Evolutionary conservation across 2,888 invertebrate genomes (phyloP).

Genomic region (Lycaena phlaeas): DNA sequence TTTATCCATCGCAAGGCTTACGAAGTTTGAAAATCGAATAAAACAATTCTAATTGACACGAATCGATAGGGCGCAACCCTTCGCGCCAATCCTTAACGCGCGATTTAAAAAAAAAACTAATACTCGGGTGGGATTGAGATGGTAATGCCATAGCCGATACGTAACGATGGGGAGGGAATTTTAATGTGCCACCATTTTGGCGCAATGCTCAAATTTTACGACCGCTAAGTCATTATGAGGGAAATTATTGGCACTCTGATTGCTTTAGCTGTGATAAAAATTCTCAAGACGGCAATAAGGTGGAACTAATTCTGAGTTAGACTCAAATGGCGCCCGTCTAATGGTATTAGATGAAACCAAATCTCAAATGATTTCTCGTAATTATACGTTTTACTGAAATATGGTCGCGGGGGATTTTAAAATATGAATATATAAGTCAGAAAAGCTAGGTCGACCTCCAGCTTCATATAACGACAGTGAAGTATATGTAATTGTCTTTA

Average conservation of each 20-base stretch:
- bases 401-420: no score
- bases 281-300: constrained; percentile 71
- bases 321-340: constrained; percentile 45
- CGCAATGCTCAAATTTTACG: constrained; percentile 73
- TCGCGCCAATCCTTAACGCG: constrained; percentile 70
- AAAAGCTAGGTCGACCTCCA: no score
- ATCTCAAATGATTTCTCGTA: no score
- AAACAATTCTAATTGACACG: constrained; percentile 3
- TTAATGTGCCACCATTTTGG: constrained; percentile 73
- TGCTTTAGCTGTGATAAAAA: constrained; percentile 72
- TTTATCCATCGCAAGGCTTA: no score
- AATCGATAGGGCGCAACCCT: constrained; percentile 46
- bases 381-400: no score
- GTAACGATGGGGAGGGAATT: constrained; percentile 71
- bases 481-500: no score
- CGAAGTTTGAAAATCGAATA: constrained; percentile 5
- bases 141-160: constrained; percentile 59
- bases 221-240: constrained; percentile 69
- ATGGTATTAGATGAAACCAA: constrained; percentile 25
- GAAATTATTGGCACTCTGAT: constrained; percentile 73
- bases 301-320: constrained; percentile 67
- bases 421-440: no score
- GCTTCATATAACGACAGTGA: no score
- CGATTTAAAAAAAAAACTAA: constrained; percentile 72
- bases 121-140: constrained; percentile 55